Conservation (phyloP, 2,888 invertebrate species). For the Morinoia aosen region DNA sequence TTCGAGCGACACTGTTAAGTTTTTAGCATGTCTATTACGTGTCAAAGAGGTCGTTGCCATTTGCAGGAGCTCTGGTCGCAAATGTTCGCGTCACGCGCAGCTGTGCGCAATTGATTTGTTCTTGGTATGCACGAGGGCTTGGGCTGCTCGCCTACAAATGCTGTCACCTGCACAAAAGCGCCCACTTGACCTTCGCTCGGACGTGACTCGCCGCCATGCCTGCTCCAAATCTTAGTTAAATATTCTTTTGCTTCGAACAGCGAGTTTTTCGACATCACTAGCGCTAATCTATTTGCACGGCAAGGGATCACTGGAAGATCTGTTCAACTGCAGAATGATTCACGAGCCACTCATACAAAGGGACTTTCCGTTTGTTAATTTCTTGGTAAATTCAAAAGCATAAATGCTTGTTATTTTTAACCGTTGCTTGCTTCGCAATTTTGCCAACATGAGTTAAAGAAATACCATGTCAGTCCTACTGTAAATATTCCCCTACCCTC, state of each 20-base stretch:
- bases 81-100: slow-evolving; percentile 15
- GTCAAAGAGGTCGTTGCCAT: slow-evolving; percentile 14
- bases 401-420: neutral
- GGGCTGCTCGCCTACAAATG: neutral
- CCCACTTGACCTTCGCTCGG: neutral
- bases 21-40: slow-evolving; percentile 51
- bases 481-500: no score
- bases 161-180: neutral
- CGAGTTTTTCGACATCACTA: neutral
- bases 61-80: slow-evolving; percentile 3
- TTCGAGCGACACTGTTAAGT: slow-evolving; percentile 15
- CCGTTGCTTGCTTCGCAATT: no score
- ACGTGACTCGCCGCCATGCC: neutral
- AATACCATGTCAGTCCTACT: no score
- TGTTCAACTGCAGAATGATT: neutral
- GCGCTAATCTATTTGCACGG: neutral
- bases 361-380: neutral
- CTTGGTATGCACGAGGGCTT: neutral
- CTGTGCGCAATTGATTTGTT: slow-evolving; percentile 25
- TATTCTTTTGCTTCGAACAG: neutral
- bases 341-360: neutral
- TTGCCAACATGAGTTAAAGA: no score
- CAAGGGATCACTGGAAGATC: neutral
- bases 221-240: neutral
- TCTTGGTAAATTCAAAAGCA: neutral